Evolutionary conservation across 1,140 invertebrate genomes (phyloP).

Genomic region (Whitmania pigra): DNA sequence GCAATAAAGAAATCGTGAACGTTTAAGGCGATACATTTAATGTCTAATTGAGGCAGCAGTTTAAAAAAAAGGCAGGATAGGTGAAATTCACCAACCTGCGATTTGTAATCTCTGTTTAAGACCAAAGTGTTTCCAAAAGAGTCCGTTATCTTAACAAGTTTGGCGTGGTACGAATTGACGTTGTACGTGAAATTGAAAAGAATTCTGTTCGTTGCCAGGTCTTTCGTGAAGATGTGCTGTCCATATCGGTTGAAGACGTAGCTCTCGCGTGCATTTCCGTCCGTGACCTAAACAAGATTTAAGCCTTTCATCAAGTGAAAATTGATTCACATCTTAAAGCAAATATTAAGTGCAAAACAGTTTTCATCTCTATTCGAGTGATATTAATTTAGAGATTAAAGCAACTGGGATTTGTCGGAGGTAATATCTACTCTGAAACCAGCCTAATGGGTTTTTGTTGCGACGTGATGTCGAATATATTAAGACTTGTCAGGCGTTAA

Average conservation of each 20-base stretch:
- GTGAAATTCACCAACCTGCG: slow-evolving; percentile 20
- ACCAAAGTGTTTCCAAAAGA: slow-evolving; percentile 74
- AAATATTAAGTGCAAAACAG: slow-evolving; percentile 45
- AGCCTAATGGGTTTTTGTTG: background rate
- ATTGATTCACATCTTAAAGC: background rate
- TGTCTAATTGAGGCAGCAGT: too few species aligned
- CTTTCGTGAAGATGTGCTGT: slow-evolving; percentile 78
- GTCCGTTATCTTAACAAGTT: slow-evolving; percentile 78
- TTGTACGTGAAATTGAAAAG: slow-evolving; percentile 87
- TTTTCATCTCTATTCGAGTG: slow-evolving; percentile 52
- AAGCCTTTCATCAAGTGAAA: background rate
- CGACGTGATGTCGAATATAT: background rate
- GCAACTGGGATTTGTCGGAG: too few species aligned
- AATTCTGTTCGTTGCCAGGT: slow-evolving; percentile 78
- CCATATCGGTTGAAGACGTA: slow-evolving; percentile 92
- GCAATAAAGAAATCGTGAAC: too few species aligned
- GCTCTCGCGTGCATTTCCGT: slow-evolving; percentile 65
- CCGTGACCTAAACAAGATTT: background rate
- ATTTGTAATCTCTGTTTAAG: slow-evolving; percentile 57
- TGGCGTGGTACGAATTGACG: slow-evolving; percentile 88
- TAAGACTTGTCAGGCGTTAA: background rate
- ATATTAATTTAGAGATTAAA: background rate
- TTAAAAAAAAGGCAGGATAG: too few species aligned
- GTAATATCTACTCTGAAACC: background rate
- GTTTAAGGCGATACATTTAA: too few species aligned